Conservation (phyloP, 2,888 invertebrate genomes). For the Periphyllus acericola region DNA sequence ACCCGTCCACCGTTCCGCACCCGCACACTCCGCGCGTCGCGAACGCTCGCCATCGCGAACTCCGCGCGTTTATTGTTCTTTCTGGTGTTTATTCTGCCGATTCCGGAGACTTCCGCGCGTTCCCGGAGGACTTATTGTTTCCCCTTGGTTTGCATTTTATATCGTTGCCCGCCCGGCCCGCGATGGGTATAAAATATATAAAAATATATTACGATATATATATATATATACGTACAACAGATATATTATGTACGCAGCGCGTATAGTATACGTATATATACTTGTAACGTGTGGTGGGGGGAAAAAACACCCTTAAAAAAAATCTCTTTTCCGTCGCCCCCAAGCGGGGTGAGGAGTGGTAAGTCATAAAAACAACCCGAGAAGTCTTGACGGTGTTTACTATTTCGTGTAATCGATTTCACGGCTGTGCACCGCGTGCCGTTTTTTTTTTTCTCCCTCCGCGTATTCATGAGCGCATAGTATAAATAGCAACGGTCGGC, state of each 20-base stretch:
- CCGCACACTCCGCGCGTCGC: not conserved
- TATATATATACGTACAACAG: too few relatives aligned
- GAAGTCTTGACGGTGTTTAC: conserved; percentile 20
- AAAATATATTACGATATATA: conserved; percentile 29
- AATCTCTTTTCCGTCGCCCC: not conserved
- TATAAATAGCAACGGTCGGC: too few relatives aligned
- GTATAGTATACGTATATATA: not conserved
- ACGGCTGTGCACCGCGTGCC: not conserved
- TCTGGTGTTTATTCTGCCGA: conserved; percentile 53
- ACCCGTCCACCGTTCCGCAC: not conserved
- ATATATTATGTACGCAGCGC: not conserved
- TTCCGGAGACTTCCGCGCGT: conserved; percentile 10
- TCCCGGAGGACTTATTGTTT: conserved; percentile 51
- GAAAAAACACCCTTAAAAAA: not conserved
- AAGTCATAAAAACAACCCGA: conserved; percentile 45
- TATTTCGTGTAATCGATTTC: conserved; percentile 48
- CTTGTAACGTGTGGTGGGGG: not conserved
- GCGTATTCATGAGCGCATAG: not conserved
- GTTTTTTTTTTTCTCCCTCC: not conserved
- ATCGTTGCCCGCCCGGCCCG: conserved; percentile 7
- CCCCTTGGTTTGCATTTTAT: conserved; percentile 55
- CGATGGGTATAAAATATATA: not conserved
- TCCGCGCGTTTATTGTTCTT: conserved; percentile 51
- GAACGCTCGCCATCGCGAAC: not conserved
- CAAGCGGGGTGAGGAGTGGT: not conserved